Evolutionary conservation across 2,888 invertebrate species (phyloP), one percentile per base, ranked within the genome.

Genomic region (Pimpla rufipes): DNA sequence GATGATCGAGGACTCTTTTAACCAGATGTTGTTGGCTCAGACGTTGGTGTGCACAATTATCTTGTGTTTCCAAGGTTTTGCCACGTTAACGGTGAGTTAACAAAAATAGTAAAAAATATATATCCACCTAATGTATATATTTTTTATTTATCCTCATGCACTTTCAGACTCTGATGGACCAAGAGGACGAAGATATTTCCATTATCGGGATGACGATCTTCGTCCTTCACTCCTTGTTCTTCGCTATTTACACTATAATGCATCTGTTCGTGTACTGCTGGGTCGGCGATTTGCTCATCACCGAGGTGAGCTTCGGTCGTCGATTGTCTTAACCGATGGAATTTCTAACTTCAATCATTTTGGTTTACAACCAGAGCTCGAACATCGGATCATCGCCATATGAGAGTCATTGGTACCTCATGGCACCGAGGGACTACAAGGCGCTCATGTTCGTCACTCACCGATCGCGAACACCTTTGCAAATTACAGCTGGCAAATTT

Each of bases 401-500:
- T 5, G 29, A 29, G 29, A 29, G 29, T 5, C 29, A 29, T 3
- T 29, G 29, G 29, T 29, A 29, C 29, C 29, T 29, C 29, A 29
- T 29, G 29, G 29, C 2, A 29, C 29, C 29, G 29, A 5, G 3
- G 2, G 29, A 29, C 3, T 3, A 3, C 2, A 29, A 29, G 29
- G 29, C 29, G 2, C 29, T 29, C 29, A 29, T 90, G 13, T 82
- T 89, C 4, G 77, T 89, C 10, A 86, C 89, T 77, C 18, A 79
- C 4, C 87, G 88, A 68, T 86, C 87, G 4, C 76, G 83, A 35
- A 84, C 70, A 4, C 91, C 90, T 0, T 79, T 90, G 23, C 78
- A 86, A 75, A 83, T 91, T 35, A 89, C 89, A 0, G 91, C 90
- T 5, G 90, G 89, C 6, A 91, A 90, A 85, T 90, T 91, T 73